These are phyloP conservation scores for Liopterus haemorrhoidalis DNA, from an alignment of 2,888 invertebrate genomes.

Conservation along the genomic window DNA sequence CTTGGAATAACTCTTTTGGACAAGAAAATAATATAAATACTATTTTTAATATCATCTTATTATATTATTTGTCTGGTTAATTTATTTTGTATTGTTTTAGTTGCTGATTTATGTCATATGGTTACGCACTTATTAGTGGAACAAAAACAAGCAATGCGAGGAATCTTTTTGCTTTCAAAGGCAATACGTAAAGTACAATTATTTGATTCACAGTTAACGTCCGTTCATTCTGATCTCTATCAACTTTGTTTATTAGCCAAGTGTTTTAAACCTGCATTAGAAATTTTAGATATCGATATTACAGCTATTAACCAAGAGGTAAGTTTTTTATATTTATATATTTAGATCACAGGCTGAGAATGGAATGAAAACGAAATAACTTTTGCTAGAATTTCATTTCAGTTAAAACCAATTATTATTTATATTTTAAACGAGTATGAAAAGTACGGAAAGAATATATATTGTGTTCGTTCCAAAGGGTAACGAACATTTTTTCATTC, in stretches of 20 bases:
- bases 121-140: slow-evolving; percentile 74
- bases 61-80: background rate
- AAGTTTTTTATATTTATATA: slow-evolving; percentile 29
- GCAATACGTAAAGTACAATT: slow-evolving; percentile 85
- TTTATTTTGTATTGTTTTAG: slow-evolving; percentile 47
- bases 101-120: slow-evolving; percentile 83
- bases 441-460: too few species aligned
- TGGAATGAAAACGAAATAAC: too few species aligned
- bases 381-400: too few species aligned
- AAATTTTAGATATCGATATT: slow-evolving; percentile 83
- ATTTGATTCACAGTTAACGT: slow-evolving; percentile 83
- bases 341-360: too few species aligned
- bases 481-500: slow-evolving; percentile 1
- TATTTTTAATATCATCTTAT: background rate
- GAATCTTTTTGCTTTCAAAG: slow-evolving; percentile 72
- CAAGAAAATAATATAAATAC: background rate
- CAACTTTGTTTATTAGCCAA: slow-evolving; percentile 86
- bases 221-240: slow-evolving; percentile 89
- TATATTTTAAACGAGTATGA: too few species aligned
- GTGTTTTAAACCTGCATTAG: slow-evolving; percentile 85
- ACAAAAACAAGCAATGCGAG: slow-evolving; percentile 70
- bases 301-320: slow-evolving; percentile 86
- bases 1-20: background rate
- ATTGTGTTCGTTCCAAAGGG: too few species aligned
- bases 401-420: too few species aligned